Evolutionary conservation across 2,113 vertebrate genomes (phyloP).

Genomic region (Nothoprocta pentlandii): DNA sequence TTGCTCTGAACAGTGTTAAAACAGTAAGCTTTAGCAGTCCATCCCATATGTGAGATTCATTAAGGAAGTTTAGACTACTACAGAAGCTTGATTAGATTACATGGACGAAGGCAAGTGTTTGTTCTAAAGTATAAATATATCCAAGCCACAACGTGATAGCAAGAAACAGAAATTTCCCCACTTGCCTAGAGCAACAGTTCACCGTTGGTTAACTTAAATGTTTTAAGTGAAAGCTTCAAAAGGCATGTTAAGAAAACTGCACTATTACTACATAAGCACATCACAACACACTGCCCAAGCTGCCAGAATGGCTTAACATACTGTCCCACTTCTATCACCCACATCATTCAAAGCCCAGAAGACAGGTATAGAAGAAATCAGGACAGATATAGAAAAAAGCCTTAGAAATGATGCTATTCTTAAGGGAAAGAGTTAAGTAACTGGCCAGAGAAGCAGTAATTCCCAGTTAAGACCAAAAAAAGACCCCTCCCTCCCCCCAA

Average conservation of each 20-base stretch:
- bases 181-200: neutral
- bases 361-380: neutral
- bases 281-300: neutral
- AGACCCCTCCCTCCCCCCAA: too few relatives aligned
- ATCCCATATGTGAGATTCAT: neutral
- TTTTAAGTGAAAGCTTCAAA: neutral
- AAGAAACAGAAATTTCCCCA: neutral
- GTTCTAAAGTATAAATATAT: neutral
- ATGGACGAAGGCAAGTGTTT: neutral
- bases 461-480: neutral
- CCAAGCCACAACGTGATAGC: rapidly evolving
- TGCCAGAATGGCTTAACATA: neutral
- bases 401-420: neutral
- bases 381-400: neutral
- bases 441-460: neutral
- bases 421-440: neutral
- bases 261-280: neutral
- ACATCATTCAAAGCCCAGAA: neutral
- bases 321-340: neutral
- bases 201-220: neutral
- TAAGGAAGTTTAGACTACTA: neutral
- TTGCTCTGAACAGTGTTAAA: neutral
- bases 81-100: neutral
- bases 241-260: too few relatives aligned
- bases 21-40: neutral